Conservation (phyloP, 2,888 invertebrate species). For the Malacosoma neustria region DNA sequence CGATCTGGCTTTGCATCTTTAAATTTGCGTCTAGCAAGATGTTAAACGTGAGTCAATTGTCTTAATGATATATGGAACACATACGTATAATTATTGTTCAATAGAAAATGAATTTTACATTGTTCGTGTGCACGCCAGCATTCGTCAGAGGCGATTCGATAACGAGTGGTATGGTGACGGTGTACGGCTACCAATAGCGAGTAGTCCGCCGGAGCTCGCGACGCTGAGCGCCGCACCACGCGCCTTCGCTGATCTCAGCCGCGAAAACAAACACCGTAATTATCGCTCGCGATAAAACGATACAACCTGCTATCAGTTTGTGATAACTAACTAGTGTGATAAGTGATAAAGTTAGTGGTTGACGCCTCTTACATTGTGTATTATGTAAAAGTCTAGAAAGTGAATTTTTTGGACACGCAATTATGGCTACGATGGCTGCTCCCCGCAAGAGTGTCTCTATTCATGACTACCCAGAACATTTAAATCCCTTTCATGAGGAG, state of each 20-base stretch:
- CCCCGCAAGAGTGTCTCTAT: conserved; percentile 72
- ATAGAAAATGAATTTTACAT: not conserved
- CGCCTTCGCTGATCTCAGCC: conserved; percentile 20
- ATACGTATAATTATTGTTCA: not conserved
- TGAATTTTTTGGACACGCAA: conserved; percentile 32
- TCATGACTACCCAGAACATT: conserved; percentile 83
- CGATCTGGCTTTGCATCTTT: no score
- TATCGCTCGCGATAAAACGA: conserved; percentile 62
- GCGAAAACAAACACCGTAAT: conserved; percentile 60
- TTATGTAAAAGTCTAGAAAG: conserved; percentile 58
- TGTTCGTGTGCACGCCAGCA: not conserved
- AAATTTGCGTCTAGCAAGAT: no score
- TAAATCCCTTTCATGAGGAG: conserved; percentile 84
- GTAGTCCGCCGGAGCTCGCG: conserved; percentile 41
- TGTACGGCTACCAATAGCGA: conserved; percentile 10
- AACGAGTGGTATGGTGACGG: conserved; percentile 15
- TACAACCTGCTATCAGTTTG: conserved; percentile 48
- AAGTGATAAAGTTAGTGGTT: conserved; percentile 64
- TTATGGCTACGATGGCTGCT: conserved; percentile 55
- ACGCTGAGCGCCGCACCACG: conserved; percentile 43
- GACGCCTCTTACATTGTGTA: conserved; percentile 44
- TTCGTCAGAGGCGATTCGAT: conserved; percentile 15
- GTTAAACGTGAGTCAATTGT: no score
- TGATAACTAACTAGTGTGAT: conserved; percentile 63
- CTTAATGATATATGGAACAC: not conserved